These are phyloP conservation scores for Odontamblyopus rebecca DNA, from an alignment of 2,797 vertebrate genomes.

Conservation along the genomic window DNA sequence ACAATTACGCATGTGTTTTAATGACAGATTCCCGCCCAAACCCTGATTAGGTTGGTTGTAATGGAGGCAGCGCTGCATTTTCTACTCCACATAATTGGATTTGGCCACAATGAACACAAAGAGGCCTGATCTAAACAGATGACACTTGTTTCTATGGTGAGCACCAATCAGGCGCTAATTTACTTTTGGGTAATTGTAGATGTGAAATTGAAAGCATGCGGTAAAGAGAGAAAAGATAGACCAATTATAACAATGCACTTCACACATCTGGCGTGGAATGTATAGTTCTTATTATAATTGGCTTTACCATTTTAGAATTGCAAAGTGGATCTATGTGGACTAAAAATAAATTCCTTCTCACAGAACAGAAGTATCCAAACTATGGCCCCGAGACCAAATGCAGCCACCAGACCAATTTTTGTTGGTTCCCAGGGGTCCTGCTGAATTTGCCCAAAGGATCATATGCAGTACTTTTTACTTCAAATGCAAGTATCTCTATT, in stretches of 20 bases:
- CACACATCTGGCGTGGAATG: slow-evolving; percentile 2
- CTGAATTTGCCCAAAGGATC: too few species aligned
- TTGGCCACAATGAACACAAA: slow-evolving; percentile 13
- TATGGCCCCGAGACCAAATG: too few species aligned
- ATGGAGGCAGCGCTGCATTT: slow-evolving; percentile 6
- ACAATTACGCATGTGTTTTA: slow-evolving; percentile 2
- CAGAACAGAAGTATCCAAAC: too few species aligned
- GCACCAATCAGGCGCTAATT: slow-evolving; percentile 6
- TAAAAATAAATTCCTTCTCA: neutral
- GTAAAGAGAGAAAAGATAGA: neutral
- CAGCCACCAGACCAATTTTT: too few species aligned
- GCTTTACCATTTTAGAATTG: neutral
- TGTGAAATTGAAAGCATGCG: neutral
- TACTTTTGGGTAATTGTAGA: slow-evolving; percentile 9
- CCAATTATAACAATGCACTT: neutral
- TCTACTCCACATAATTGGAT: slow-evolving; percentile 8
- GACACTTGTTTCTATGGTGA: slow-evolving; percentile 12
- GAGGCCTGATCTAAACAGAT: slow-evolving; percentile 11
- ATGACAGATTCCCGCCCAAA: neutral
- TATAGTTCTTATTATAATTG: slow-evolving; percentile 4
- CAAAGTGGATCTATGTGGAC: neutral
- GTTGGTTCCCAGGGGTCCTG: too few species aligned
- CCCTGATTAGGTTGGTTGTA: slow-evolving; percentile 2
- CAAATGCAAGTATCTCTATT: too few species aligned
- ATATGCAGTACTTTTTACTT: too few species aligned